phyloP scores from a whole-genome alignment of 2,113 vertebrate genomes.

The Nothocercus julius region DNA sequence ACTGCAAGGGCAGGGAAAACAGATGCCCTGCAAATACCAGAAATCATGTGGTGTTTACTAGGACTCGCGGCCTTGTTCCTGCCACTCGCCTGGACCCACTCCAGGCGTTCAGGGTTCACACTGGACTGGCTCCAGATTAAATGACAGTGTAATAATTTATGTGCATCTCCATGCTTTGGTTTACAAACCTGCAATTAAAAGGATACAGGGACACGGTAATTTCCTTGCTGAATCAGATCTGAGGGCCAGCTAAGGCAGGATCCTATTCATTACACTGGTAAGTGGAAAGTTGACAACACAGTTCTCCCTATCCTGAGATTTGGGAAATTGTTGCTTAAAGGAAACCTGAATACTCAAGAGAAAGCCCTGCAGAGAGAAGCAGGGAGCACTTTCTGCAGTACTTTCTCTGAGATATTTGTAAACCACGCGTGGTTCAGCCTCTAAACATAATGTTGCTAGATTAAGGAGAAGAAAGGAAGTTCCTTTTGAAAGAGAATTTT shows the following conservation, averaged over 20 bases:
- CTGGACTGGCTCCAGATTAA: conserved; percentile 54
- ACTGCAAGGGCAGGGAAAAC: conserved; percentile 40
- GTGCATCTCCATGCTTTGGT: not conserved
- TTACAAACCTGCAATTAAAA: conserved; percentile 31
- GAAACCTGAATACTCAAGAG: not conserved
- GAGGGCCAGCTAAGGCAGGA: not conserved
- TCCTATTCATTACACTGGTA: not conserved
- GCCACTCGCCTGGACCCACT: not conserved
- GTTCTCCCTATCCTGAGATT: not conserved
- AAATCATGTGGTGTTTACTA: conserved; percentile 51
- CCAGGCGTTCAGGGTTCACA: conserved; percentile 4
- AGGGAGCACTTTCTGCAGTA: not conserved
- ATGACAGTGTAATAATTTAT: conserved; percentile 37
- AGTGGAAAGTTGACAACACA: not conserved
- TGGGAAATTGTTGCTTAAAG: not conserved
- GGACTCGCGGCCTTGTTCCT: conserved; percentile 7
- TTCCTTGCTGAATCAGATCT: conserved; percentile 21
- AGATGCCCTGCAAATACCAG: conserved; percentile 57
- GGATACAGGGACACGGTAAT: conserved; percentile 13
- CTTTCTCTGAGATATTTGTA: not conserved
- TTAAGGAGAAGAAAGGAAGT: not conserved
- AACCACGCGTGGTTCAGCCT: accelerated
- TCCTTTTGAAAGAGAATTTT: not conserved
- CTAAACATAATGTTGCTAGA: not conserved
- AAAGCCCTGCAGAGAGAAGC: not conserved